Evolutionary conservation across 2,888 invertebrate genomes (phyloP).

Genomic region (Erebia ligea): DNA sequence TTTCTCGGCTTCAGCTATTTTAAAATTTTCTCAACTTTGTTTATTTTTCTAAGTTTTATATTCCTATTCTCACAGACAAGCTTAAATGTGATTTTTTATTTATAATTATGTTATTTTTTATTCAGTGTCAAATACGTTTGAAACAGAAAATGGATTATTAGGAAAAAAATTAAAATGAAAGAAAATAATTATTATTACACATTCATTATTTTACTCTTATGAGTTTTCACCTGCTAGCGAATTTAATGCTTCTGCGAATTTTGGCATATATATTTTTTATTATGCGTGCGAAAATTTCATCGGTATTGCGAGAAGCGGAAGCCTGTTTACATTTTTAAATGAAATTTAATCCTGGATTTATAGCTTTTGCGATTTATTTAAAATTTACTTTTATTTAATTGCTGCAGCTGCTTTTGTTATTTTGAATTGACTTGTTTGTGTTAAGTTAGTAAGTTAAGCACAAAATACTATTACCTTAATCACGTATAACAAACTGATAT

Average conservation of each 20-base stretch:
- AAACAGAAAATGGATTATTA: not conserved
- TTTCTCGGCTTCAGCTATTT: too few relatives aligned
- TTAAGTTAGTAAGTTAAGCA: not conserved
- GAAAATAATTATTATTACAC: not conserved
- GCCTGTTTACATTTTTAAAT: not conserved
- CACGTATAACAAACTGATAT: too few relatives aligned
- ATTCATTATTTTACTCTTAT: not conserved
- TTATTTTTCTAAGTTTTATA: too few relatives aligned
- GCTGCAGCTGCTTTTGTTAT: not conserved
- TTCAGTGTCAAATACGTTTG: too few relatives aligned
- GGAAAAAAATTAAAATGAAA: not conserved
- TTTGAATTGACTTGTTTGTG: not conserved
- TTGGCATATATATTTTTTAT: not conserved
- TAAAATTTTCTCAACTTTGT: too few relatives aligned
- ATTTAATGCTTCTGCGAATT: slow-evolving; percentile 2
- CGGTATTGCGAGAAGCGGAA: not conserved
- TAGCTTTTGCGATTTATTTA: not conserved
- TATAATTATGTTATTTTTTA: too few relatives aligned
- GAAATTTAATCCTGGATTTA: not conserved
- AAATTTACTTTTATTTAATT: not conserved
- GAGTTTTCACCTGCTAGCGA: not conserved
- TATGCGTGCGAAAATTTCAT: not conserved
- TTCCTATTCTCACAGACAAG: too few relatives aligned
- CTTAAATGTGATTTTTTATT: too few relatives aligned
- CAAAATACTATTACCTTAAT: too few relatives aligned